Percentiles rank a stretch among this genome's conserved stretches.
Conservation (phyloP, 2,888 invertebrate species). For the Platypus cylindrus region DNA sequence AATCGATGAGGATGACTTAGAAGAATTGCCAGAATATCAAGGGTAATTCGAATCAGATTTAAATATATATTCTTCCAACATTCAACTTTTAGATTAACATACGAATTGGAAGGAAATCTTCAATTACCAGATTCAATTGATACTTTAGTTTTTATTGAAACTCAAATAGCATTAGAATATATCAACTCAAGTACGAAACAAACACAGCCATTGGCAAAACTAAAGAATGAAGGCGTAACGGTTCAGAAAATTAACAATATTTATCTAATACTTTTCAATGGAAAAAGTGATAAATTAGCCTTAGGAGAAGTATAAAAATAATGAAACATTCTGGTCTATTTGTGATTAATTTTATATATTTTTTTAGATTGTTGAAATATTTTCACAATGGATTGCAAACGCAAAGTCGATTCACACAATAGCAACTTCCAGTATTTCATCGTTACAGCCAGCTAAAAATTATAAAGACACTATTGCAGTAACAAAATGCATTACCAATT, state of each 20-base stretch:
- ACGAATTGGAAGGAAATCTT: conserved; percentile 19
- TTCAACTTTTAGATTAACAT: conserved; percentile 16
- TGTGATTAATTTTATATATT: conserved; percentile 3
- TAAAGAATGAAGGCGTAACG: conserved; percentile 14
- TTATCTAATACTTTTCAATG: conserved; percentile 18
- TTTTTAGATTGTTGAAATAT: conserved; percentile 26
- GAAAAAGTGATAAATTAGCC: conserved; percentile 16
- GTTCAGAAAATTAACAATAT: conserved; percentile 17
- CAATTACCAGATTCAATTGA: conserved; percentile 17
- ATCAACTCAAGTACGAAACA: conserved; percentile 13
- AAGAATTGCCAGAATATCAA: not conserved
- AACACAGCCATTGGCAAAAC: conserved; percentile 11
- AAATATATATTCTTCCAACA: conserved; percentile 2
- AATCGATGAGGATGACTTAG: conserved; percentile 24
- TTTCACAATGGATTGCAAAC: conserved; percentile 24
- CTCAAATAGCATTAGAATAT: conserved; percentile 9
- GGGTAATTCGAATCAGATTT: not conserved
- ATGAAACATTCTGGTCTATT: not conserved
- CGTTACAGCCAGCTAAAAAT: conserved; percentile 24
- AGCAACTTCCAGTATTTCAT: conserved; percentile 24
- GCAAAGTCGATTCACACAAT: conserved; percentile 25
- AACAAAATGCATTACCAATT: conserved; percentile 22
- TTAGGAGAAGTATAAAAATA: conserved; percentile 20
- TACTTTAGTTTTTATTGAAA: conserved; percentile 21
- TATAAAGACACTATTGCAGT: conserved; percentile 20